Evolutionary conservation across 2,888 invertebrate genomes (phyloP).

Genomic region (Trissonchulus sp.): DNA sequence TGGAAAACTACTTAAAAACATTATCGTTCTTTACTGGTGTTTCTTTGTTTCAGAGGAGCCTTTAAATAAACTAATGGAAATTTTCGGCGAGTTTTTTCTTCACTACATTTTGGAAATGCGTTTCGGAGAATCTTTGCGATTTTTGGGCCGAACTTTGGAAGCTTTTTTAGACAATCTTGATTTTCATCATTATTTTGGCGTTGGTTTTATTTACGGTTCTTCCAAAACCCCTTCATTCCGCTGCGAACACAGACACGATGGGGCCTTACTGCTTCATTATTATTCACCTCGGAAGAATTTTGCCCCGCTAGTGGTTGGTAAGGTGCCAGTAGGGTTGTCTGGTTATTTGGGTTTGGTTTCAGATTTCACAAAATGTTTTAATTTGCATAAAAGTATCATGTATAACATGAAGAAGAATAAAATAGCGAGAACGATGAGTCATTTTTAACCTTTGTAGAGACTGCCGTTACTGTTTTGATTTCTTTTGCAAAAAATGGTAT

Average conservation of each 20-base stretch:
- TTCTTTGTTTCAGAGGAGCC: background rate
- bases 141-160: conserved; percentile 48
- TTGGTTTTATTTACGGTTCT: background rate
- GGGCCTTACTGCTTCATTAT: background rate
- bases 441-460: too few relatives aligned
- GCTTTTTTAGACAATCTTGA: conserved; percentile 52
- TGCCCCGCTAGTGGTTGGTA: background rate
- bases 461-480: too few relatives aligned
- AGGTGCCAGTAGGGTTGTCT: too few relatives aligned
- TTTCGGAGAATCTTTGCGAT: conserved; percentile 51
- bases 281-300: background rate
- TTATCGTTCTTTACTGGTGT: too few relatives aligned
- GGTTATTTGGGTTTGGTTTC: too few relatives aligned
- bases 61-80: conserved; percentile 39
- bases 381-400: too few relatives aligned
- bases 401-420: too few relatives aligned
- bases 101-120: conserved; percentile 49
- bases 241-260: background rate
- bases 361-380: too few relatives aligned
- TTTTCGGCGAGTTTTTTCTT: conserved; percentile 52
- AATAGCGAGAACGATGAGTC: too few relatives aligned
- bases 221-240: background rate
- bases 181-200: conserved; percentile 44
- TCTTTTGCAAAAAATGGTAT: too few relatives aligned
- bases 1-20: too few relatives aligned